Conservation (phyloP, 2,888 invertebrate genomes). For the Oligia latruncula region DNA sequence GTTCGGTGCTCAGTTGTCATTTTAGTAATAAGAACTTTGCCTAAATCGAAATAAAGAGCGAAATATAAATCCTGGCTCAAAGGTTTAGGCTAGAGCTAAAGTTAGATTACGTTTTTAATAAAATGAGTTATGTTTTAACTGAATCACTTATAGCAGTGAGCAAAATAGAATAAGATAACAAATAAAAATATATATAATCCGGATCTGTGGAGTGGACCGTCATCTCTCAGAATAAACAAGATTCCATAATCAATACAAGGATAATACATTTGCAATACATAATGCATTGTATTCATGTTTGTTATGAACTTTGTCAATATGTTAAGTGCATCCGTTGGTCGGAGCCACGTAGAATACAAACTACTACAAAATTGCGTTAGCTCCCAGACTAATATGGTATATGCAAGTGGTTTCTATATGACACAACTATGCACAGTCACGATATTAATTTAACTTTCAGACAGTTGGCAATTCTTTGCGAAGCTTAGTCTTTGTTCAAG, state of each 20-base stretch:
- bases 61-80: too few species aligned
- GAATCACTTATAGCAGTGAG: not conserved
- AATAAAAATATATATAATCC: not conserved
- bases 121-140: constrained; percentile 15
- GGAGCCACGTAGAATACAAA: constrained; percentile 49
- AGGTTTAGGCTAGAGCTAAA: too few species aligned
- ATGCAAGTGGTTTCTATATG: constrained; percentile 38
- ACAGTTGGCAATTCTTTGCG: constrained; percentile 42
- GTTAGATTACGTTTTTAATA: too few species aligned
- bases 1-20: not conserved
- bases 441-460: constrained; percentile 58
- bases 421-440: constrained; percentile 55
- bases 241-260: constrained; percentile 29
- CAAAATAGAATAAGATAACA: not conserved
- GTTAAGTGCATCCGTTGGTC: constrained; percentile 58
- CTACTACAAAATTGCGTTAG: constrained; percentile 57
- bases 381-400: constrained; percentile 48
- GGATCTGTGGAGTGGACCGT: not conserved
- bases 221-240: constrained; percentile 36
- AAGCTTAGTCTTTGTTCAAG: constrained; percentile 38
- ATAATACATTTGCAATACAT: constrained; percentile 53
- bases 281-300: constrained; percentile 51
- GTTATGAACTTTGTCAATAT: constrained; percentile 65
- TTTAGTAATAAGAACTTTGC: too few species aligned
- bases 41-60: too few species aligned